These are phyloP conservation scores for Nomada hirtipes DNA, from an alignment of 2,888 invertebrate species.

Conservation along the genomic window DNA sequence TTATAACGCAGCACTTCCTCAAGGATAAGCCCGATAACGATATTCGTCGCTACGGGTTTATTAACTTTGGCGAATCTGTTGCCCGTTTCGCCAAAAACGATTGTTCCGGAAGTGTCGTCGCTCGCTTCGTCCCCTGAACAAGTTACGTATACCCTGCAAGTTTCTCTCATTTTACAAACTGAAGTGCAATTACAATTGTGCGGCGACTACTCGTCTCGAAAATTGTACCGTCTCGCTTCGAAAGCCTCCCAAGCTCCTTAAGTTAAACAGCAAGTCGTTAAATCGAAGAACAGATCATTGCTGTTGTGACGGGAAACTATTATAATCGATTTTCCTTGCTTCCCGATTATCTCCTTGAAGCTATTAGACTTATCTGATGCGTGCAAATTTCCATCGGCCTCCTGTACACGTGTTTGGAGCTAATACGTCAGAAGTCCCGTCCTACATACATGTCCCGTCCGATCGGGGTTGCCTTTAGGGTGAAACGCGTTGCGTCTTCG, in stretches of 20 bases:
- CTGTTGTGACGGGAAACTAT: conserved; percentile 1
- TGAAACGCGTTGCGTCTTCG: conserved; percentile 52
- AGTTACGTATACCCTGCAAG: conserved; percentile 3
- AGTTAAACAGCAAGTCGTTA: no score
- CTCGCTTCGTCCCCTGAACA: neutral
- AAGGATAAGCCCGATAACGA: conserved; percentile 2
- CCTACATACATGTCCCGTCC: conserved; percentile 50
- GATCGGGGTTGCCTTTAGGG: conserved; percentile 50
- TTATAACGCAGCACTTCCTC: conserved; percentile 64
- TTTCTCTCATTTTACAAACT: conserved; percentile 4
- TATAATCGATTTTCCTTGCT: no score
- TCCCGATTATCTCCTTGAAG: neutral
- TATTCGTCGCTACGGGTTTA: neutral
- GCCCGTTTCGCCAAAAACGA: neutral
- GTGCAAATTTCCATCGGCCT: conserved; percentile 13
- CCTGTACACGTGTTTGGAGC: conserved; percentile 6
- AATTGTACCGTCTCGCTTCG: neutral
- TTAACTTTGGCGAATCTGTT: conserved; percentile 2
- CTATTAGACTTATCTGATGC: neutral
- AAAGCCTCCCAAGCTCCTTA: neutral
- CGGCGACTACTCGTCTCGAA: no score
- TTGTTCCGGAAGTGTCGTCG: neutral
- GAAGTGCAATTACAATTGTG: neutral
- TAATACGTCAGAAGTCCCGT: conserved; percentile 52
- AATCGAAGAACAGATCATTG: no score